Evolutionary conservation across 2,797 vertebrate species (phyloP), one percentile per base, ranked within the genome.

Genomic region (Pempheris klunzingeri): DNA sequence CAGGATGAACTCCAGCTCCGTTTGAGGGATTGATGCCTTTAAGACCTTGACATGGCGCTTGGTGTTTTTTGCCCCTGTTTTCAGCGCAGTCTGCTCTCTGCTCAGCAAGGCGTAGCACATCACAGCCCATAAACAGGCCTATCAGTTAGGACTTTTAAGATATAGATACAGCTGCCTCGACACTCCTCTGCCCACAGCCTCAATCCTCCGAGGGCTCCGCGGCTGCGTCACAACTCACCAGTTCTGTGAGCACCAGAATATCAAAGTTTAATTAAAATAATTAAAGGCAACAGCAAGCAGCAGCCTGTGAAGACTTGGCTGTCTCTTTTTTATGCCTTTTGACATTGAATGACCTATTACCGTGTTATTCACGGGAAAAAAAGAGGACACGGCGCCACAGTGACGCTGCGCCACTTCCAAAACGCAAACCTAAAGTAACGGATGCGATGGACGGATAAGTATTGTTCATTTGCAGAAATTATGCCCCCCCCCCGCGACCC

Each of bases 251-350:
- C 94, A 87, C 92, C 93, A 87, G 88, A 96, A 95, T 96, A 95
- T 97, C 95, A 92, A 97, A 97, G 92, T 98, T 98, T 97, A 96
- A 97, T 98, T 97, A 97, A 97, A 98, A 96, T 97, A 97, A 98
- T 98, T 97, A 97, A 96, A 97, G 93, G 94, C 94, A 97, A 96
- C 97, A 97, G 97, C 96, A 94, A 97, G 96, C 97, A 96, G 96
- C 96, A 96, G 97, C 96, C 96, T 97, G 97, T 97, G 96, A 98
- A 98, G 96, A 96, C 95, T 94, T 94, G 94, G 93, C 96, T 96
- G 87, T 88, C 87, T 83, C 67, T 43, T 96, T 96, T 96, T 96
- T 96, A 96, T 94, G 96, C 94, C 94, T 96, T 94, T 92, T 96
- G 97, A 97, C 97, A 97, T 96, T 96, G 96, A 96, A 95, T 97